Evolutionary conservation across 2,113 vertebrate species (phyloP).

Genomic region (Bubalus kerabau): DNA sequence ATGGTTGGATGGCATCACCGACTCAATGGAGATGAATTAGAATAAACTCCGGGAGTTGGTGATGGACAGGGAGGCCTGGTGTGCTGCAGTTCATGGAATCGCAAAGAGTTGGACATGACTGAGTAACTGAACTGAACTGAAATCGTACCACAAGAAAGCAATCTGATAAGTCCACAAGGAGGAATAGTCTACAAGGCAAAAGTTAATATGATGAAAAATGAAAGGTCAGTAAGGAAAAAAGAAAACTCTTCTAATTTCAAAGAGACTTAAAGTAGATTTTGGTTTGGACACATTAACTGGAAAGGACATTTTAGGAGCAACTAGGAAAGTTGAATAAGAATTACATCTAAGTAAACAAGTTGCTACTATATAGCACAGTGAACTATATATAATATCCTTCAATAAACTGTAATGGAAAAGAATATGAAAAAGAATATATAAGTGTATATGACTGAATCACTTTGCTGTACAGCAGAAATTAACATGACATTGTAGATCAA

Average conservation of each 20-base stretch:
- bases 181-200: neutral
- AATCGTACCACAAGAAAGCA: neutral
- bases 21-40: neutral
- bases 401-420: neutral
- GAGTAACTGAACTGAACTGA: neutral
- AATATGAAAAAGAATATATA: neutral
- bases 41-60: neutral
- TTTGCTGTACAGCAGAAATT: neutral
- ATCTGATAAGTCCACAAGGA: neutral
- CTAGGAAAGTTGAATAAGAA: neutral
- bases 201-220: neutral
- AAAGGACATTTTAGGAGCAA: neutral
- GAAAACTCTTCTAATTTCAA: neutral
- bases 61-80: neutral
- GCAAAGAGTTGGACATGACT: neutral
- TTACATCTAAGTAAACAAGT: neutral
- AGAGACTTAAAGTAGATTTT: neutral
- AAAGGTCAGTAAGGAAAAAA: neutral
- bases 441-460: neutral
- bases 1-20: neutral
- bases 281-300: neutral
- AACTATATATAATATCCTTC: neutral
- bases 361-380: neutral
- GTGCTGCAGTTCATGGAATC: neutral
- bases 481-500: neutral